Evolutionary conservation across 2,888 invertebrate genomes (phyloP), one percentile per base, ranked within the genome.

Genomic region (Thereva nobilitata): DNA sequence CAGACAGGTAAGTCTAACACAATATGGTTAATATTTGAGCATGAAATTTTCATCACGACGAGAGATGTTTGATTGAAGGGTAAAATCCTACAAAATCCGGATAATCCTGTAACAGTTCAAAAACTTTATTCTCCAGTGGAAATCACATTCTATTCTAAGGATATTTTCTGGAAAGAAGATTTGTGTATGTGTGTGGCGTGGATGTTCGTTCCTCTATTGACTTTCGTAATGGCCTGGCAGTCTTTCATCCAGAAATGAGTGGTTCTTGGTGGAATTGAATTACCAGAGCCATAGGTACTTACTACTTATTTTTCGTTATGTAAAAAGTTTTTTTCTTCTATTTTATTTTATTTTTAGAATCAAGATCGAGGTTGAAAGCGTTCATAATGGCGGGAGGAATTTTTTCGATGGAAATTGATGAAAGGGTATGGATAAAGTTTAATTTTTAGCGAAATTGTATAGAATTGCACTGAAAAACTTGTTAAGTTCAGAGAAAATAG

Each of bases 71-170:
- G 65, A 65, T 65, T 65, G 65, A 55, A 65, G 55, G 65, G 56
- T 56, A 65, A 59, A 66, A 66, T 66, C 66, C 66, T 59, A 52
- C 50, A 42, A 59, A 66, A 66, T 66, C 66, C 57, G 59, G 66
- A 66, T 66, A 52, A 66, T 66, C 66, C 66, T 50, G 66, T 57
- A 52, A 57, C 50, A 66, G 66, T 66, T 66, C 66, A 66, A 66
- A 66, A 66, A 66, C 57, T 66, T 66, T 66, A 59, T 10, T 59
- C 35, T 45, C 47, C 12, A 38, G 40, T 38, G 34, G 40, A 40
- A 41, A 12, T 5, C 56, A 40, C 34, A 10, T 37, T 37, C 54
- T 35, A n/a, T 10, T 35, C 38, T 35, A 54, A 6, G 10, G 23
- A 35, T 7, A 35, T 35, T 35, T 10, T 9, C 37, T 54, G 7